Conservation (phyloP, 1,140 invertebrate genomes). For the Papilio xuthus region DNA sequence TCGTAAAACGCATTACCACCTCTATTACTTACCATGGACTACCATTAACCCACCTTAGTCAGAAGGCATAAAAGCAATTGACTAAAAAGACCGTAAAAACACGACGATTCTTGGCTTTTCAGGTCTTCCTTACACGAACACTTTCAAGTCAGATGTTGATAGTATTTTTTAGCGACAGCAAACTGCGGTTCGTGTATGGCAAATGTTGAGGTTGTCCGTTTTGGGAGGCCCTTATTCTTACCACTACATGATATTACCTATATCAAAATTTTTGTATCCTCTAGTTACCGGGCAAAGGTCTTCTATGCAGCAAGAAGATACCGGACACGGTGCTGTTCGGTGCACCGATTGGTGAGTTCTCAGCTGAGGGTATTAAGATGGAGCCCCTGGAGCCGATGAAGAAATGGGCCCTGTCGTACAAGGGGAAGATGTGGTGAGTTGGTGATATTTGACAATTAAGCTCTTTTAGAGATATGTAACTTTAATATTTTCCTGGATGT, state of each 20-base stretch:
- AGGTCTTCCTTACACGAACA: no score
- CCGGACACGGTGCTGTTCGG: slow-evolving; percentile 86
- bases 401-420: slow-evolving; percentile 84
- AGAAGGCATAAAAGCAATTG: no score
- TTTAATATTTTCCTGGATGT: no score
- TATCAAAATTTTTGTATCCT: not conserved
- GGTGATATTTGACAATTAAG: no score
- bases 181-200: not conserved
- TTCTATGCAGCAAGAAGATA: slow-evolving; percentile 84
- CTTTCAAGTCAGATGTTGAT: not conserved
- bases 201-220: not conserved
- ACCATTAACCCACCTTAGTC: no score
- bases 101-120: no score
- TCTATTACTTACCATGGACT: no score
- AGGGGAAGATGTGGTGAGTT: slow-evolving; percentile 84
- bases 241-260: not conserved
- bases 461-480: no score
- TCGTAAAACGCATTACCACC: no score
- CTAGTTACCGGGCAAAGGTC: slow-evolving; percentile 84
- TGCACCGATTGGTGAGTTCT: slow-evolving; percentile 81
- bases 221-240: not conserved
- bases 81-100: no score
- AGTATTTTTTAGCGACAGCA: no score
- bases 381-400: slow-evolving; percentile 85
- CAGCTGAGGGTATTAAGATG: slow-evolving; percentile 85